phyloP scores from a whole-genome alignment of 64 coral and sea anemone species.

The Montipora foliosa region DNA sequence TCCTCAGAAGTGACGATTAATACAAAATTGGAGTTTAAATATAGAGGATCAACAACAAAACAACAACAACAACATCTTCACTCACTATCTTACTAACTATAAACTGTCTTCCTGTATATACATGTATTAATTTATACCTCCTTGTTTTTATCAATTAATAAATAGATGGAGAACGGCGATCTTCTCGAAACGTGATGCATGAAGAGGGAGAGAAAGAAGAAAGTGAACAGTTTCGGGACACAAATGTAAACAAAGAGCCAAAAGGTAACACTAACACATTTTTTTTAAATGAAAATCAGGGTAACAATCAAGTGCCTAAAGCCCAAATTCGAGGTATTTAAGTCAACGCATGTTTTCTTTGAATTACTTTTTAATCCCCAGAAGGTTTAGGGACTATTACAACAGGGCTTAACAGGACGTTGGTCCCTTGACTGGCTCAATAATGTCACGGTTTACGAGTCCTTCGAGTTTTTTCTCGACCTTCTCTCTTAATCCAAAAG shows the following conservation, averaged over 20 bases:
- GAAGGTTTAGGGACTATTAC: conserved; percentile 1
- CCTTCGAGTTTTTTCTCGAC: not conserved
- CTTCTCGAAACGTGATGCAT: not conserved
- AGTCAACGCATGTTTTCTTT: too few relatives aligned
- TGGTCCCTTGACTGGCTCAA: conserved; percentile 37
- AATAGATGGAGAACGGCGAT: not conserved
- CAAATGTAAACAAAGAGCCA: not conserved
- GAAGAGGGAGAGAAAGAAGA: not conserved
- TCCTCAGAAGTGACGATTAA: too few relatives aligned
- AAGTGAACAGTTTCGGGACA: not conserved
- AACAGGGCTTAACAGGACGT: not conserved
- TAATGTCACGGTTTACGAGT: conserved; percentile 31
- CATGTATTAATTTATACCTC: not conserved
- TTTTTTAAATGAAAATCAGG: too few relatives aligned
- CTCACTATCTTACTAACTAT: too few relatives aligned
- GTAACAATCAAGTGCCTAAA: too few relatives aligned
- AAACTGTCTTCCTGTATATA: too few relatives aligned
- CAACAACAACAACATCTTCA: too few relatives aligned
- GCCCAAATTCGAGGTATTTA: too few relatives aligned
- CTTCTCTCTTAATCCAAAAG: not conserved
- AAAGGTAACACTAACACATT: not conserved
- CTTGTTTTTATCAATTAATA: not conserved
- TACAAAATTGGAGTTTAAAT: too few relatives aligned
- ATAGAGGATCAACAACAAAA: too few relatives aligned
- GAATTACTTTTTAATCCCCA: not conserved